Conservation (phyloP, 1,140 invertebrate species). For the Drosophila albomicans region DNA sequence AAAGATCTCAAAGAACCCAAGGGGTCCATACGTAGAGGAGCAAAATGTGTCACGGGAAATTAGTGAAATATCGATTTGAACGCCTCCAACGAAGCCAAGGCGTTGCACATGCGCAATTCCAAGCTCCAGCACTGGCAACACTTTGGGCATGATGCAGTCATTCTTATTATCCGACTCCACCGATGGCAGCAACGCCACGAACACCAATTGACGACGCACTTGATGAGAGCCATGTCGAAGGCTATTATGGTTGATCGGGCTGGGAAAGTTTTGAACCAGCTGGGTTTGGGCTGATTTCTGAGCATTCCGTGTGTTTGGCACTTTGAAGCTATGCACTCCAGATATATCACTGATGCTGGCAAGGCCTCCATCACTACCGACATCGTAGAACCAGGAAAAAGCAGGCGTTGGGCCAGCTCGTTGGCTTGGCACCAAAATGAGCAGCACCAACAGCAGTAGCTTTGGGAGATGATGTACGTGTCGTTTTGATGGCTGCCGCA, state of each 20-base stretch:
- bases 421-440: slow-evolving; percentile 31
- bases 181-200: slow-evolving; percentile 68
- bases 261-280: slow-evolving; percentile 68
- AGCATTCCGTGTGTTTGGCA: slow-evolving; percentile 65
- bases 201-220: slow-evolving; percentile 63
- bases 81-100: slow-evolving; percentile 87
- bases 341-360: slow-evolving; percentile 47
- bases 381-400: slow-evolving; percentile 62
- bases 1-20: slow-evolving; percentile 92
- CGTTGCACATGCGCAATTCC: slow-evolving; percentile 89
- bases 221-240: slow-evolving; percentile 25
- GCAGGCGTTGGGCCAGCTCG: slow-evolving; percentile 26
- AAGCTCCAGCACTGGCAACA: slow-evolving; percentile 90
- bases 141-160: slow-evolving; percentile 87
- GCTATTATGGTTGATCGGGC: slow-evolving; percentile 2
- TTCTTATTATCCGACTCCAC: slow-evolving; percentile 79
- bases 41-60: slow-evolving; percentile 91
- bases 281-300: slow-evolving; percentile 69
- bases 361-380: slow-evolving; percentile 45
- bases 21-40: slow-evolving; percentile 91
- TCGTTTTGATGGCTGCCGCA: slow-evolving; percentile 35
- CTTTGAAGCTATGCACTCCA: slow-evolving; percentile 72
- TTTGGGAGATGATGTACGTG: slow-evolving; percentile 28
- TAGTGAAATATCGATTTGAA: slow-evolving; percentile 89
- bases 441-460: slow-evolving; percentile 43